Percentiles rank a stretch among this genome's conserved stretches.
phyloP scores from a whole-genome alignment of 1,140 invertebrate species.

The Littorina saxatilis region DNA sequence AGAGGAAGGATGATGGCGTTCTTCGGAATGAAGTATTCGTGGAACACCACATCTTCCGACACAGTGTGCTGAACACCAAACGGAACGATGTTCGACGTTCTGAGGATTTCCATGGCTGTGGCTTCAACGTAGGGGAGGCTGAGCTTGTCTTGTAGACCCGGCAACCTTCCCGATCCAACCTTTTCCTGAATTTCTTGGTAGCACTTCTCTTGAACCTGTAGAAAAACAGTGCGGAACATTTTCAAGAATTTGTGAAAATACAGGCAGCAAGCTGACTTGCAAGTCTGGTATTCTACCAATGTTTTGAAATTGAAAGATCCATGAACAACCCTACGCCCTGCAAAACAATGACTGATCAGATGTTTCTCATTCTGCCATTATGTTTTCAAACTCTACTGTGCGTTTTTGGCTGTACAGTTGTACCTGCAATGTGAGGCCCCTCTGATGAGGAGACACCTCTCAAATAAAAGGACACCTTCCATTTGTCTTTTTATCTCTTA shows the following conservation, averaged over 20 bases:
- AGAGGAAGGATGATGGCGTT: constrained; percentile 67
- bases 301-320: neutral
- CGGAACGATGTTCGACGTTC: constrained; percentile 56
- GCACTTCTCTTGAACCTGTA: constrained; percentile 82
- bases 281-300: neutral
- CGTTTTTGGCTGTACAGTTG: too few relatives aligned
- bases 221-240: neutral
- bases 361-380: too few relatives aligned
- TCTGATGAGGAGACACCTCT: too few relatives aligned
- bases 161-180: constrained; percentile 84
- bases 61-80: constrained; percentile 67
- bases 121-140: constrained; percentile 52
- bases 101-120: constrained; percentile 46
- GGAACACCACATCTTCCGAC: constrained; percentile 56
- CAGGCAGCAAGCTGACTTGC: neutral
- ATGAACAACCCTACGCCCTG: too few relatives aligned
- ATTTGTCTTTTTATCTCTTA: too few relatives aligned
- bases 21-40: constrained; percentile 69
- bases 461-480: too few relatives aligned
- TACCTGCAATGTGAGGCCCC: too few relatives aligned
- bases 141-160: constrained; percentile 43
- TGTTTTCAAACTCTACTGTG: too few relatives aligned
- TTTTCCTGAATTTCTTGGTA: constrained; percentile 91
- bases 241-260: neutral
- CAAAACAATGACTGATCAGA: too few relatives aligned